phyloP scores from a whole-genome alignment of 2,797 vertebrate genomes.

The Microtus californicus region DNA sequence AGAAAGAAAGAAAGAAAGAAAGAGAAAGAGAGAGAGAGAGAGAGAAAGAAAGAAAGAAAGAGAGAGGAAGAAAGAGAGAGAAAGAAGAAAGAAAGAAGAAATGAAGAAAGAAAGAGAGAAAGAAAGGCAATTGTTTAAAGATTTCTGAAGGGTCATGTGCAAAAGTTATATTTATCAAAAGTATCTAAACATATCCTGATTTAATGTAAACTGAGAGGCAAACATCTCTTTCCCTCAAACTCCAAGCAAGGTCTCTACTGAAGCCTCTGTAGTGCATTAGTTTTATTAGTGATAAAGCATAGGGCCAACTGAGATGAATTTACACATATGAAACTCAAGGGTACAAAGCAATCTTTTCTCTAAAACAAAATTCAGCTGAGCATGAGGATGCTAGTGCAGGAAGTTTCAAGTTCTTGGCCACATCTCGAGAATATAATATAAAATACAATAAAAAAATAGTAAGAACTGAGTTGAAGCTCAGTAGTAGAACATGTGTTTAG shows the following conservation, averaged over 20 bases:
- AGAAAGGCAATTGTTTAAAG: not conserved
- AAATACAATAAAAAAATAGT: not conserved
- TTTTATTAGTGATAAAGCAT: not conserved
- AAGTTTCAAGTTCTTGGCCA: not conserved
- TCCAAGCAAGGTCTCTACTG: not conserved
- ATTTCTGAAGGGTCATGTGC: constrained; percentile 22
- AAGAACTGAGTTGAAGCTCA: not conserved
- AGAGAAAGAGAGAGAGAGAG: no score
- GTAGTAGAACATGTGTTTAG: not conserved
- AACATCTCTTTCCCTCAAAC: constrained; percentile 18
- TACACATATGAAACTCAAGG: not conserved
- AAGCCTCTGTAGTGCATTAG: not conserved
- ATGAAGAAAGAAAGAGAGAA: not conserved
- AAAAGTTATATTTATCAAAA: constrained; percentile 27
- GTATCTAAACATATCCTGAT: not conserved
- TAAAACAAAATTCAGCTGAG: not conserved
- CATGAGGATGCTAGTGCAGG: not conserved
- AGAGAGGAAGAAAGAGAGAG: not conserved
- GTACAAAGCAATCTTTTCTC: constrained; percentile 9
- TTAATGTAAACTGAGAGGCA: not conserved
- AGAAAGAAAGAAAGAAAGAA: not conserved
- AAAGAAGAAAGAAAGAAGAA: not conserved
- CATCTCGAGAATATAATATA: not conserved
- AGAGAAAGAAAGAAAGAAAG: no score
- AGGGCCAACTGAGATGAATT: constrained; percentile 10